Evolutionary conservation across 1,140 invertebrate species (phyloP).

Genomic region (Druon quercuslanigerum): DNA sequence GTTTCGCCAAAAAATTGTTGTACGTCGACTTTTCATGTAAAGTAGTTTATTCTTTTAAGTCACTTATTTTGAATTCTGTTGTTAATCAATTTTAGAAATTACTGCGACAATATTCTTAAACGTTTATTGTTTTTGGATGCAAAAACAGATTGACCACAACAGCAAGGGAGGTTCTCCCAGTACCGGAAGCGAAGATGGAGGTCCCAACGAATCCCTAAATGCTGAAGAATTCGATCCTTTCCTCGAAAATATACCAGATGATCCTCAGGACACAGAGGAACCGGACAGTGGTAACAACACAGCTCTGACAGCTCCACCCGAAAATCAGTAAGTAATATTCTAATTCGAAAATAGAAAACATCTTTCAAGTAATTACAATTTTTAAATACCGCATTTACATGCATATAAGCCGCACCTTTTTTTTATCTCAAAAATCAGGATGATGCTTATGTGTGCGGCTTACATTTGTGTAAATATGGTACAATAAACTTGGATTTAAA

Average conservation of each 20-base stretch:
- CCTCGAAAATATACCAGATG: conserved; percentile 73
- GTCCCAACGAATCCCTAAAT: conserved; percentile 79
- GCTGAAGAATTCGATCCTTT: conserved; percentile 84
- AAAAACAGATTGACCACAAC: conserved; percentile 65
- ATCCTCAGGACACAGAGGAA: conserved; percentile 81
- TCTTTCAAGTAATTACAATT: conserved; percentile 17
- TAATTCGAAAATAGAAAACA: conserved; percentile 4
- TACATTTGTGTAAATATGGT: too few species aligned
- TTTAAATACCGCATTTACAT: not conserved
- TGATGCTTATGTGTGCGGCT: too few species aligned
- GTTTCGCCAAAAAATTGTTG: not conserved
- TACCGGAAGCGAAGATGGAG: conserved; percentile 89
- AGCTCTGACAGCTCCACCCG: conserved; percentile 76
- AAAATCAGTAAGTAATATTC: conserved; percentile 76
- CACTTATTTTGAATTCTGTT: too few species aligned
- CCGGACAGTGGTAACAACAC: conserved; percentile 83
- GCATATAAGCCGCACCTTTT: too few species aligned
- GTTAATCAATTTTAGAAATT: too few species aligned
- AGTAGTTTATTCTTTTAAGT: conserved; percentile 33
- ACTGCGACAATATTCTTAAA: not conserved
- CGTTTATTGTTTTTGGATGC: conserved; percentile 15
- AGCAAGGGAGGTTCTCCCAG: conserved; percentile 87
- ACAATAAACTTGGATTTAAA: too few species aligned
- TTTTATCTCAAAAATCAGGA: too few species aligned
- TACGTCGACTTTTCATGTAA: not conserved